Evolutionary conservation across 1,140 invertebrate genomes (phyloP), one percentile per base, ranked within the genome.

Genomic region (Ruditapes philippinarum): DNA sequence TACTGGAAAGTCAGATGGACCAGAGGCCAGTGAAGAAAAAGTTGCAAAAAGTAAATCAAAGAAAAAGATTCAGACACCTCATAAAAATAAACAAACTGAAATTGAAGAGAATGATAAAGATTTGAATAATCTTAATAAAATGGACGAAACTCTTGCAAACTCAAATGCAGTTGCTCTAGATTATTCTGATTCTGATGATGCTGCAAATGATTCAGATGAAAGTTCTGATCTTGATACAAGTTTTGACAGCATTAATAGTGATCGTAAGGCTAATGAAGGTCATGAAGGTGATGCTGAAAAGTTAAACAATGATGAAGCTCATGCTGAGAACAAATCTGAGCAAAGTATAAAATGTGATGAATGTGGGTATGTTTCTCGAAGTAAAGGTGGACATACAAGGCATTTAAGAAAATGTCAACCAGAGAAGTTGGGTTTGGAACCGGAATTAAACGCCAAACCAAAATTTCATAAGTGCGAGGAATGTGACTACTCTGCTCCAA

Each of bases 401-500:
- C 87, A 89, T 76, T 83, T 89, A 73, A 78, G 87, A 25, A 89
- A 89, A 40, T 89, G 87, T 89, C 78, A 89, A 38, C 87, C 87
- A 19, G 79, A 89, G 22, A 60, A 89, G 78, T 33, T 82, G 57
- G 78, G 84, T 80, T 74, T 89, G 89, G 22, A 90, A 60, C 33
- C 86, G 85, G 88, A 92, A 81, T 49, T 92, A 87, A 84, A 14
- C n/a, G 40, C 68, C 25, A 89, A 82, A 60, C 80, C 78, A 57
- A 89, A 89, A 76, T 51, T 60, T 42, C 87, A 89, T 76, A 40
- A 57, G n/a, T 89, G 87, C 83, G 89, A 91, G 22, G 60, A 89
- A 51, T 94, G 94, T 90, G 91, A 92, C 51, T 94, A 93, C 68
- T 79, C 89, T 38, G 90, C 92, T 54, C 89, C 88, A 22, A 93